These are phyloP conservation scores for Panzeria rudis DNA, from an alignment of 2,888 invertebrate genomes.

Conservation along the genomic window DNA sequence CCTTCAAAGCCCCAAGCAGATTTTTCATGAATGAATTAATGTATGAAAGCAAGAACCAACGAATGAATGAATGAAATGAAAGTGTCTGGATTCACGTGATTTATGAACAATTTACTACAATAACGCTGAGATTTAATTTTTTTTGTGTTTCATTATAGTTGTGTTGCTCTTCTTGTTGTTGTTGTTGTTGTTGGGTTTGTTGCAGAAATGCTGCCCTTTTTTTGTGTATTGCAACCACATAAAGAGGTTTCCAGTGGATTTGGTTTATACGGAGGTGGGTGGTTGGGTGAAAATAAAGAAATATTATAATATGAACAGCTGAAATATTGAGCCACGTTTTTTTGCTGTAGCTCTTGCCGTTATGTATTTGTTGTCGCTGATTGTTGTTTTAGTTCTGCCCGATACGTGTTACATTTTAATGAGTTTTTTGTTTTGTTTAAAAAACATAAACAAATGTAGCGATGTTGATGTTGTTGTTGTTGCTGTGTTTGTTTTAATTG, in stretches of 20 bases:
- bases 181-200: neutral
- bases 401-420: conserved; percentile 72
- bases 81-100: conserved; percentile 69
- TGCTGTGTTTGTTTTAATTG: conserved; percentile 44
- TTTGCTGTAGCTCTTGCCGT: neutral
- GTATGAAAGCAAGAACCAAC: conserved; percentile 47
- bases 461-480: conserved; percentile 7
- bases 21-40: conserved; percentile 70
- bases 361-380: conserved; percentile 18
- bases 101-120: conserved; percentile 70
- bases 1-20: conserved; percentile 59
- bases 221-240: conserved; percentile 22
- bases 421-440: conserved; percentile 65
- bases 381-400: conserved; percentile 62
- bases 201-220: conserved; percentile 23
- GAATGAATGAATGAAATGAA: conserved; percentile 66
- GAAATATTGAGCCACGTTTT: conserved; percentile 30
- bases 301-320: conserved; percentile 39
- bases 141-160: conserved; percentile 12
- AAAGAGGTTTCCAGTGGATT: conserved; percentile 16
- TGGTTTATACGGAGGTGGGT: neutral
- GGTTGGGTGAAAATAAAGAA: neutral
- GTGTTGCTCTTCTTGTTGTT: neutral
- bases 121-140: conserved; percentile 64
- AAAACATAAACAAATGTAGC: conserved; percentile 47